A percentile compares a stretch with the other conserved stretches of the same genome.
phyloP scores from a whole-genome alignment of 2,797 vertebrate species.

The Liparis tanakae region DNA sequence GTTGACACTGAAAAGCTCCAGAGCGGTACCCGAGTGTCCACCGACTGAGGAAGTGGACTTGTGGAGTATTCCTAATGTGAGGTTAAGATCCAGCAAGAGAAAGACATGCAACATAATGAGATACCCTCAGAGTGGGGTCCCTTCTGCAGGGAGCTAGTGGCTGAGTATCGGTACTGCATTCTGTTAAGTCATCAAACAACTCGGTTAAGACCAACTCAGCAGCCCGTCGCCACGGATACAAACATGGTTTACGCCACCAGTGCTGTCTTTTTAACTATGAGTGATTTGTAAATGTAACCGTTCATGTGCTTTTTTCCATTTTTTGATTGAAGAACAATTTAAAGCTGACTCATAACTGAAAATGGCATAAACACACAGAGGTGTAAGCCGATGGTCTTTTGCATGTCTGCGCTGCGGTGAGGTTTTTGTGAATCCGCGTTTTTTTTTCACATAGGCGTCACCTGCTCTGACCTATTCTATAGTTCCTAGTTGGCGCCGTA shows the following conservation, averaged over 20 bases:
- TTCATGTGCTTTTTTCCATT: neutral
- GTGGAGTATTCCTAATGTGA: conserved; percentile 48
- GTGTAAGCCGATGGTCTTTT: neutral
- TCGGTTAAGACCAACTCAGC: neutral
- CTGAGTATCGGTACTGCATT: neutral
- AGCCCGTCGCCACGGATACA: neutral
- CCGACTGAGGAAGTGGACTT: conserved; percentile 52
- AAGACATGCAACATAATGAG: conserved; percentile 26
- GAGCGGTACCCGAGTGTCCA: conserved; percentile 48
- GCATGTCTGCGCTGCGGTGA: conserved; percentile 1
- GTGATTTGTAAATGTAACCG: conserved; percentile 3
- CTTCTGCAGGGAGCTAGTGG: neutral
- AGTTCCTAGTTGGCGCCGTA: conserved; percentile 44
- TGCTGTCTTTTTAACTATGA: neutral
- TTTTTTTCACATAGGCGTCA: conserved; percentile 20
- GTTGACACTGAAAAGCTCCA: conserved; percentile 31
- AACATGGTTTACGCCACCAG: neutral
- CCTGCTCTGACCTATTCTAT: conserved; percentile 33
- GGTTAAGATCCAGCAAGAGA: conserved; percentile 41
- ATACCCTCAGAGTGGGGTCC: conserved; percentile 3
- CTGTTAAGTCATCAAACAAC: neutral
- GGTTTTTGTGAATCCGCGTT: conserved; percentile 30
- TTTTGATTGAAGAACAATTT: neutral
- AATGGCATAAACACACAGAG: conserved; percentile 16
- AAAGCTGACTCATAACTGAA: conserved; percentile 22